Evolutionary conservation across 2,797 vertebrate genomes (phyloP), one percentile per base, ranked within the genome.

Genomic region (Sebastolobus altivelis): DNA sequence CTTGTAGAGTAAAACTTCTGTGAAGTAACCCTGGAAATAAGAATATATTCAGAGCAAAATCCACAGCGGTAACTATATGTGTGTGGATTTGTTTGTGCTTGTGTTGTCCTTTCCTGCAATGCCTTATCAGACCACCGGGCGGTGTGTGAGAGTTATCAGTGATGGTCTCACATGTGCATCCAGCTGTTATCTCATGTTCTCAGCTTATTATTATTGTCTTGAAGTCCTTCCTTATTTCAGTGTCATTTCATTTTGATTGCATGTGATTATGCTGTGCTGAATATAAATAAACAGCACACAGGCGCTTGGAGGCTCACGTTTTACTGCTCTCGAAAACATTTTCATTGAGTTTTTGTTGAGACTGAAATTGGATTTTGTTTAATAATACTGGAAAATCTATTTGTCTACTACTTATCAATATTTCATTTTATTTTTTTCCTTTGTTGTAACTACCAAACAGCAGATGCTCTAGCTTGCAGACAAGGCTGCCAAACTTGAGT

Each of bases 61-160:
- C 70, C 72, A 72, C 62, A 16, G 59, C 25, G 60, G 59, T 43
- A 43, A 40, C 38, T 40, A 20, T 37, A 25, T 68, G 63, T 75
- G 66, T 7, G 25, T 13, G 59, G 46, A 27, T 38, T 13, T 74
- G 13, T 33, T 33, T 29, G 43, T 20, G 58, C 13, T 35, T 16
- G 55, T 76, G 69, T 70, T 72, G 18, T 59, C 5, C 38, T 46
- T 68, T 54, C 20, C 59, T 93, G 85, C 65, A 80, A 5, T 88
- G 35, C 62, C 59, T 72, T 2, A 27, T 76, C 29, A 52, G 29
- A 72, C 89, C 91, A 90, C 82, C 33, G 67, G 92, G 86, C 40
- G 90, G 86, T 65, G 76, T 31, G 20, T 76, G 66, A 85, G 90
- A 75, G 65, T 81, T 18, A 55, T 70, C 62, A 31, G 38, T 16